Evolutionary conservation across 2,797 vertebrate genomes (phyloP).

Genomic region (Silurus lanzhouensis): DNA sequence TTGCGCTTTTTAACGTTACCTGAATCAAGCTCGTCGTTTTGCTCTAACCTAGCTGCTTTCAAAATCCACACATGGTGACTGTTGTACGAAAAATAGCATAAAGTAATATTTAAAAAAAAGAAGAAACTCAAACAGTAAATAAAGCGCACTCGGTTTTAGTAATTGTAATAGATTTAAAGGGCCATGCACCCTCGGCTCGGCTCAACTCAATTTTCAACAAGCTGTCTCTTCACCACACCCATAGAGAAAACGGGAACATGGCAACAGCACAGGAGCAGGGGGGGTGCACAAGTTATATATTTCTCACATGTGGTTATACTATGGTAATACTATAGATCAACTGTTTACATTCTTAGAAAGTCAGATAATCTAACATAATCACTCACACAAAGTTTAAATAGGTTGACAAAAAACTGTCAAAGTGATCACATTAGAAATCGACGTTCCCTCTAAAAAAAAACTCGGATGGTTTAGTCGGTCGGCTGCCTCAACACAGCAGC

Average conservation of each 20-base stretch:
- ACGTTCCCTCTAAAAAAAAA: slow-evolving; percentile 44
- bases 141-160: slow-evolving; percentile 54
- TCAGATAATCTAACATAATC: rapidly evolving
- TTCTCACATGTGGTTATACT: not conserved
- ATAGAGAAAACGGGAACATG: slow-evolving; percentile 80
- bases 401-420: not conserved
- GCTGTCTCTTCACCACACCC: slow-evolving; percentile 82
- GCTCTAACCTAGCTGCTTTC: slow-evolving; percentile 61
- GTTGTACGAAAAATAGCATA: slow-evolving; percentile 38
- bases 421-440: not conserved
- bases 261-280: slow-evolving; percentile 75
- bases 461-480: slow-evolving; percentile 71
- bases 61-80: slow-evolving; percentile 67
- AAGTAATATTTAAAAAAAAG: too few species aligned
- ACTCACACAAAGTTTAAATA: too few species aligned
- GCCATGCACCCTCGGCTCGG: slow-evolving; percentile 53
- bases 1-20: slow-evolving; percentile 62
- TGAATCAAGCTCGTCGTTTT: slow-evolving; percentile 67
- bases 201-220: slow-evolving; percentile 68
- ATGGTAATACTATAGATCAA: not conserved
- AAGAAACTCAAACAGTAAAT: slow-evolving; percentile 41
- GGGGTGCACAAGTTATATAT: slow-evolving; percentile 60
- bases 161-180: slow-evolving; percentile 59
- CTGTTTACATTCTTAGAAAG: not conserved
- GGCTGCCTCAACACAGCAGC: slow-evolving; percentile 72